A percentile compares a stretch with the other conserved stretches of the same genome.
phyloP scores from a whole-genome alignment of 2,113 vertebrate genomes.

The Forbesichthys agassizii region DNA sequence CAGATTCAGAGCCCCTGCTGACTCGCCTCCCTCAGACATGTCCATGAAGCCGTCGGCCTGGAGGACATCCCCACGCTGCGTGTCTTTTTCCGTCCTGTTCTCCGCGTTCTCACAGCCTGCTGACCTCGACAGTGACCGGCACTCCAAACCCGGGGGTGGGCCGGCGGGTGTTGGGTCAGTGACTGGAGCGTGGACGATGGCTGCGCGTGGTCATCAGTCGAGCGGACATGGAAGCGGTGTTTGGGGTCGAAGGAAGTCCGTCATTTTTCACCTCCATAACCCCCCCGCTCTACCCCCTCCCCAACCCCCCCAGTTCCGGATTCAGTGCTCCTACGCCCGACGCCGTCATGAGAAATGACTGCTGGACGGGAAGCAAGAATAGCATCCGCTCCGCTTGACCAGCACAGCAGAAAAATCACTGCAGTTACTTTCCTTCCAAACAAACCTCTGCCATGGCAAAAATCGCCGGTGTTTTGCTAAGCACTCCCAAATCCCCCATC shows the following conservation, averaged over 20 bases:
- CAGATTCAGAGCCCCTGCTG: constrained; percentile 44
- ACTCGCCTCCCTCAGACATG: constrained; percentile 47
- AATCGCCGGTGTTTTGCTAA: constrained; percentile 5
- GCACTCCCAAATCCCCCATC: not conserved
- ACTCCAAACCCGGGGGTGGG: constrained; percentile 9
- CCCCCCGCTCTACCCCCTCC: constrained; percentile 1
- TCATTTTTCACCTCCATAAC: constrained; percentile 40
- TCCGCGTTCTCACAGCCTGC: constrained; percentile 50
- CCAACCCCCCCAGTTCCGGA: not conserved
- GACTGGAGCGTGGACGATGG: constrained; percentile 57
- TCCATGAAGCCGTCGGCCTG: constrained; percentile 35
- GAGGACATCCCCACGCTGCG: too few species aligned
- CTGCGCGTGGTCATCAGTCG: constrained; percentile 53
- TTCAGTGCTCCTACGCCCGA: constrained; percentile 23
- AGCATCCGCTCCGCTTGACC: constrained; percentile 45
- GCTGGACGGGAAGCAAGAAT: constrained; percentile 30
- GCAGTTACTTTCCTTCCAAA: constrained; percentile 5
- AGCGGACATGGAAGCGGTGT: constrained; percentile 11
- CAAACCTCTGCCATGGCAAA: constrained; percentile 16
- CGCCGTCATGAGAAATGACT: constrained; percentile 50
- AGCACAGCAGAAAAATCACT: constrained; percentile 31
- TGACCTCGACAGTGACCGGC: constrained; percentile 56
- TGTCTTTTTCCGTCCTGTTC: constrained; percentile 56
- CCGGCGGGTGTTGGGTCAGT: constrained; percentile 41
- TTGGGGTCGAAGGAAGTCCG: constrained; percentile 30